Base-by-base conservation (phyloP, 2,888 invertebrate species). In the Campoletis raptor region DNA sequence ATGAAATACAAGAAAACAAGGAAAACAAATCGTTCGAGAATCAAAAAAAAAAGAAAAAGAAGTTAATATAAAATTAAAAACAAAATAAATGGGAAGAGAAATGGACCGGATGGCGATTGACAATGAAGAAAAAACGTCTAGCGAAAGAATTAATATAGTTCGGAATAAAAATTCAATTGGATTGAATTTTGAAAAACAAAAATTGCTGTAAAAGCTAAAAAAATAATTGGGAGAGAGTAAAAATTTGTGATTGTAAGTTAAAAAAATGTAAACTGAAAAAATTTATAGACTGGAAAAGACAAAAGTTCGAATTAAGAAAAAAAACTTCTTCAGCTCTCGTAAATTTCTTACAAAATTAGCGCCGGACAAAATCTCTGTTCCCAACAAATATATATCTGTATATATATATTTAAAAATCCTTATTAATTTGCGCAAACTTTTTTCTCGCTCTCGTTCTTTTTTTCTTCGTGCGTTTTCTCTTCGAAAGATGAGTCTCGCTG, bases 271-370 rank as follows among this genome's bases (percentile, higher is more conserved):
- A 57, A 30, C 18, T 9, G 61, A 24, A 61, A 37, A 9, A 37
- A 10, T 36, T 18, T 15, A 37, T 18, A 30, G 12, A 57, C 24
- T 57, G 12, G 42, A 24, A 70, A 15, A 18, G 24, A 45, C 24
- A 48, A 48, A 70, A 48, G 18, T 48, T 15, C 21, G 45, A 67
- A 37, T 21, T 18, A 4, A n/a, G 10, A 24, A 64, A 42, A 61
- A 52, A 66, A 67, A 72, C 0, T 21, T 42, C 9, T 9, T 42
- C 21, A 36, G 66, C 36, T 52, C 64, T 18, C 42, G 40, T 37
- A 72, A 37, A 69, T 24, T 69, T 69, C 18, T 37, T 54, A n/a
- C 24, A 66, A 79, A 73, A 83, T 61, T 70, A 10, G 36, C 42
- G 45, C 64, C 76, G 48, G 52, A 37, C 37, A 72, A 24, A 37